Evolutionary conservation across 1,140 invertebrate species (phyloP).

Genomic region (Aphis gossypii): DNA sequence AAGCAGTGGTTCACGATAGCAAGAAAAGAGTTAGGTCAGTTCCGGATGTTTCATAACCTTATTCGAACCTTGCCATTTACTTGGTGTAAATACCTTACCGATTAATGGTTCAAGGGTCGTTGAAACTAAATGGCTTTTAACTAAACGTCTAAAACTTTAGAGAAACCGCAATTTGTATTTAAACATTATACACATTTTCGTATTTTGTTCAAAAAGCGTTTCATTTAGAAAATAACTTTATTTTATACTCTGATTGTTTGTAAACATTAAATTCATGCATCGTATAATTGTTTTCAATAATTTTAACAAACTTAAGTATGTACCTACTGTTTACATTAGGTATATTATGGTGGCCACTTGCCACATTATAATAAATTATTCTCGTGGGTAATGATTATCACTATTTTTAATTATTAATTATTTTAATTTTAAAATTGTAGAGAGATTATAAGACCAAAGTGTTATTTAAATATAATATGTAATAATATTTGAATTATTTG

Average conservation of each 20-base stretch:
- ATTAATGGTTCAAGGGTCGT: constrained; percentile 27
- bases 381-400: not conserved
- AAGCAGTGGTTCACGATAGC: not conserved
- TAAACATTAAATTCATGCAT: not conserved
- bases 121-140: constrained; percentile 31
- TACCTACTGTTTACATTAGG: not conserved
- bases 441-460: too few species aligned
- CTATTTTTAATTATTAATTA: too few species aligned
- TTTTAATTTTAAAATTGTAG: too few species aligned
- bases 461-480: too few species aligned
- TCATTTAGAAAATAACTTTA: not conserved
- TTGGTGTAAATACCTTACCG: constrained; percentile 11
- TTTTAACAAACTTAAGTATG: not conserved
- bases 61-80: constrained; percentile 3
- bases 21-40: not conserved
- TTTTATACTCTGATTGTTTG: not conserved
- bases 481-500: too few species aligned
- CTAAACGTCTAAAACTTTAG: constrained; percentile 12
- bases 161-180: constrained; percentile 16
- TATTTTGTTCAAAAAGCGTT: not conserved
- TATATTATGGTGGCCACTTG: not conserved
- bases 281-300: not conserved
- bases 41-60: not conserved
- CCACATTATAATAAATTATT: not conserved
- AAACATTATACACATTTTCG: not conserved